phyloP scores from a whole-genome alignment of 2,797 vertebrate genomes.

The Sebastes umbrosus region DNA sequence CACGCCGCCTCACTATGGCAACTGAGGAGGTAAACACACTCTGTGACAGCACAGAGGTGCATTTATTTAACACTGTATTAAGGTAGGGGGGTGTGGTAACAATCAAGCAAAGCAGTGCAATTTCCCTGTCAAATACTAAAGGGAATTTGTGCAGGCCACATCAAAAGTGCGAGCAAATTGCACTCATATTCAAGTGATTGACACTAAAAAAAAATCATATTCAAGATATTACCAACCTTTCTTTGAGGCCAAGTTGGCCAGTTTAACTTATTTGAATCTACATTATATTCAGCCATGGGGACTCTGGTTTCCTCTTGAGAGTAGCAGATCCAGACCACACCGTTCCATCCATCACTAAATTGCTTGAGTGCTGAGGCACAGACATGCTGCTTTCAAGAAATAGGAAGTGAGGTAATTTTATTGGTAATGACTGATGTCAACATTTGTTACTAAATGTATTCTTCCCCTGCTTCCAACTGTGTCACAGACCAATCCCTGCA shows the following conservation, averaged over 20 bases:
- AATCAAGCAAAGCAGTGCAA: conserved; percentile 10
- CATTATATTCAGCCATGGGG: neutral
- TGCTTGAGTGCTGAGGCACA: neutral
- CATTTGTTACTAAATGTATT: neutral
- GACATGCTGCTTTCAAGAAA: neutral
- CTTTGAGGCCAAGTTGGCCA: neutral
- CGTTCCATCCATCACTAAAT: neutral
- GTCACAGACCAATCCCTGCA: neutral
- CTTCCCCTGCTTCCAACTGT: neutral
- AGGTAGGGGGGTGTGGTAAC: neutral
- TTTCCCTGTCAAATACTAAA: conserved; percentile 26
- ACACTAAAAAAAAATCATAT: neutral
- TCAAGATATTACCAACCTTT: neutral
- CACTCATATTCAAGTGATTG: neutral
- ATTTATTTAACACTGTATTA: conserved; percentile 3
- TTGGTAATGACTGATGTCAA: neutral
- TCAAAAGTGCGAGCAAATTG: neutral
- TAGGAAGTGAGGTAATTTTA: neutral
- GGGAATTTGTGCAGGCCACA: neutral
- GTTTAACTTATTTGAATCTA: neutral
- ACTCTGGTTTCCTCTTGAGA: neutral
- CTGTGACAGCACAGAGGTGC: neutral
- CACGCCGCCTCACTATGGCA: neutral
- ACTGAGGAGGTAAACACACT: conserved; percentile 21
- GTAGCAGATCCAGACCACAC: neutral